Evolutionary conservation across 2,888 invertebrate species (phyloP).

Genomic region (Hydraecia micacea): DNA sequence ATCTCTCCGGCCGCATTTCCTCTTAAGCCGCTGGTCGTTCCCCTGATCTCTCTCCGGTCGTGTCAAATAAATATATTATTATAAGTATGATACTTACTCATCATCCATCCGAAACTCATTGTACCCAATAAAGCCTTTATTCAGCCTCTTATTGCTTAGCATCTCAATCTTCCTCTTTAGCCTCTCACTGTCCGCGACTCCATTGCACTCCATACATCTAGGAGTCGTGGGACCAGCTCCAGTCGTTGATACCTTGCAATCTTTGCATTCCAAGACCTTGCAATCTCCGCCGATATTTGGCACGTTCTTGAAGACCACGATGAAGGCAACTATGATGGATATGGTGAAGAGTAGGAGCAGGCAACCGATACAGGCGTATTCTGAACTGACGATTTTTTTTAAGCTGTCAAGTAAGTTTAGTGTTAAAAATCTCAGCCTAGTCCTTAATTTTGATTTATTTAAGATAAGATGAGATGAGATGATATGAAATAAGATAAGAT

Average conservation of each 20-base stretch:
- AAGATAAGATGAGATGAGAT: too few relatives aligned
- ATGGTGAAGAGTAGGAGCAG: conserved; percentile 71
- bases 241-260: neutral
- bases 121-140: conserved; percentile 23
- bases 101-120: conserved; percentile 43
- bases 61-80: too few relatives aligned
- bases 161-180: conserved; percentile 70
- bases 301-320: conserved; percentile 72
- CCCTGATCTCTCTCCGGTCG: too few relatives aligned
- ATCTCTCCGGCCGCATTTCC: too few relatives aligned
- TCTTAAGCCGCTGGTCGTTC: too few relatives aligned
- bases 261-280: neutral
- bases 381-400: conserved; percentile 73
- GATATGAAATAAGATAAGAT: too few relatives aligned
- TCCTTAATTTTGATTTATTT: too few relatives aligned
- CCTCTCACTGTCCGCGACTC: conserved; percentile 54
- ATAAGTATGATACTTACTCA: conserved; percentile 39
- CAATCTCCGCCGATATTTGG: conserved; percentile 46
- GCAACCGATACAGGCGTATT: conserved; percentile 76
- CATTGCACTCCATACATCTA: neutral
- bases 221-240: neutral
- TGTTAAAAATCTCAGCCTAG: too few relatives aligned
- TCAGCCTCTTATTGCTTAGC: conserved; percentile 60
- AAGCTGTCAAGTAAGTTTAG: conserved; percentile 66
- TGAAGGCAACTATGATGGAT: conserved; percentile 71